Conservation (phyloP, 2,797 vertebrate species). For the Acanthurus leucopareius region DNA sequence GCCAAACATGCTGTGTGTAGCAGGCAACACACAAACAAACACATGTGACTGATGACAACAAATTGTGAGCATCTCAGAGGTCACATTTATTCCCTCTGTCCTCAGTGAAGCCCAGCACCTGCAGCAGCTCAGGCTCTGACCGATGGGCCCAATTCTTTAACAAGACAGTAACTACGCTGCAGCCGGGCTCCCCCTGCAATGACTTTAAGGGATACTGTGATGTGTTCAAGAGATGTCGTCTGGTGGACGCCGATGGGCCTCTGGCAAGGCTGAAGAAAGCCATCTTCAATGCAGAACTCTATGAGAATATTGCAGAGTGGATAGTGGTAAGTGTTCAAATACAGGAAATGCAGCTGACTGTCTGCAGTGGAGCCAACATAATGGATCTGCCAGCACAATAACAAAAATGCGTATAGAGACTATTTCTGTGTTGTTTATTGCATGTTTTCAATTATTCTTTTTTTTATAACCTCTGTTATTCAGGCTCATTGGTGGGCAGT, state of each 20-base stretch:
- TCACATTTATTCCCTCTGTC: slow-evolving; percentile 24
- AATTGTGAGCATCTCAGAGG: not conserved
- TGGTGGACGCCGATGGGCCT: slow-evolving; percentile 98
- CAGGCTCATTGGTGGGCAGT: slow-evolving; percentile 98
- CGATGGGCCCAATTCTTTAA: slow-evolving; percentile 87
- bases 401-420: not conserved
- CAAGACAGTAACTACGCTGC: slow-evolving; percentile 88
- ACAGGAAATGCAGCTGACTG: not conserved
- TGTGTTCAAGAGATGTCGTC: slow-evolving; percentile 95
- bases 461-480: slow-evolving; percentile 41
- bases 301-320: slow-evolving; percentile 98
- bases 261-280: slow-evolving; percentile 96
- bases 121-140: slow-evolving; percentile 92
- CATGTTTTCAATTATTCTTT: not conserved
- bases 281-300: slow-evolving; percentile 95
- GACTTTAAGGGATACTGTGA: slow-evolving; percentile 98
- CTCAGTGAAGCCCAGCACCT: slow-evolving; percentile 89
- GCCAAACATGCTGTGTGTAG: no score
- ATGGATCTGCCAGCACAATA: not conserved
- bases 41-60: no score
- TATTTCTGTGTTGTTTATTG: not conserved
- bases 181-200: slow-evolving; percentile 97
- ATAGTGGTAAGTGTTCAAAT: slow-evolving; percentile 90
- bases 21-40: no score
- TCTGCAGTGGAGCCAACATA: not conserved